Evolutionary conservation across 2,797 vertebrate genomes (phyloP), one percentile per base, ranked within the genome.

Genomic region (Tokudaia tokunoshimensis): DNA sequence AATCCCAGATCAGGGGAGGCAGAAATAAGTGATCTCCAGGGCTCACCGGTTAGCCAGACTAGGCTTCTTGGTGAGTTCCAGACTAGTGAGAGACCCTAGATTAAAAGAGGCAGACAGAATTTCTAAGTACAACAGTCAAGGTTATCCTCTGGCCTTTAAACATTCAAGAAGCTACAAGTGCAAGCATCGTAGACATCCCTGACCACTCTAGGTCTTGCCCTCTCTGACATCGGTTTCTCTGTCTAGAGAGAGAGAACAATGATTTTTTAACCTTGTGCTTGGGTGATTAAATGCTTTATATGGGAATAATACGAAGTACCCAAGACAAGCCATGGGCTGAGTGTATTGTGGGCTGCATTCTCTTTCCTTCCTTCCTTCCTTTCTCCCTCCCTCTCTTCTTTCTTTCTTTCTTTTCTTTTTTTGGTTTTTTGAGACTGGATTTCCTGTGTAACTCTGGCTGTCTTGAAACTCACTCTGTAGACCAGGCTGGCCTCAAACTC

Each of bases 241-340:
- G 10, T 2, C n/a, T 65, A 63, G 67, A 70, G 17, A 70, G 67
- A n/a, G 67, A 70, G 67, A 70, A 72, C 0, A 0, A n/a, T 12
- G 34, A 57, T 83, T 87, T 92, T 79, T 70, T 41, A 41, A 65
- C 70, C 37, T 91, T 47, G 92, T 17, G 6, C 19, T 57, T 90
- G 59, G n/a, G 79, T 37, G 29, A 75, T 89, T 89, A 89, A 86
- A 34, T n/a, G 44, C 81, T 78, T 94, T 72, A 20, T 22, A n/a
- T 6, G 50, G 19, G 26, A 87, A 34, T 44, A 59, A 79, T 37
- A 84, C 83, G 80, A 90, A 81, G 88, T 0, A 81, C 29, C 10
- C 13, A 50, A 37, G 57, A 44, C 50, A 63, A 92, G 63, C 63
- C 1, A 0, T 20, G 78, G 57, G 82, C 65, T 4, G 3, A 70